phyloP scores from a whole-genome alignment of 2,113 vertebrate genomes.

The Pelodiscus sinensis region DNA sequence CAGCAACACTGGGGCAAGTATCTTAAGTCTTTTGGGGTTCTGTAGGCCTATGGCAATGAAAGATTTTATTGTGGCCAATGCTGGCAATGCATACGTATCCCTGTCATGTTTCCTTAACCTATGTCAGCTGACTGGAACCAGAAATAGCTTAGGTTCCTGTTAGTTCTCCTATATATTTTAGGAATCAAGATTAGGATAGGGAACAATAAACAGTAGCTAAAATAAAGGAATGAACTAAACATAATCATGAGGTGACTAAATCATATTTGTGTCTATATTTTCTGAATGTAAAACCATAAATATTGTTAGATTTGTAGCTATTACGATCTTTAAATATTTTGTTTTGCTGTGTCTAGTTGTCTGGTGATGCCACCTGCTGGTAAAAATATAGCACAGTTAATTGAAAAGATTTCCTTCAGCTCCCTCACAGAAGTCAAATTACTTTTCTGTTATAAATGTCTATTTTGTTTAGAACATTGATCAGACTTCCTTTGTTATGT shows the following conservation, averaged over 20 bases:
- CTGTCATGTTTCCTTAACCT: background rate
- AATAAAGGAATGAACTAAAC: background rate
- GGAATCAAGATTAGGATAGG: background rate
- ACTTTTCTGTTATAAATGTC: background rate
- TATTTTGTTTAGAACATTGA: accelerated
- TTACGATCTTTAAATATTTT: background rate
- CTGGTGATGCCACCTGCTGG: slow-evolving; percentile 70
- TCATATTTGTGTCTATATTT: background rate
- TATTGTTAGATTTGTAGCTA: accelerated
- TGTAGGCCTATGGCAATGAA: background rate
- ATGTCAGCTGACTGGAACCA: background rate
- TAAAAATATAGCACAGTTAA: background rate
- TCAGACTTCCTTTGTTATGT: background rate
- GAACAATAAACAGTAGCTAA: background rate
- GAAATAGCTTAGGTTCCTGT: background rate
- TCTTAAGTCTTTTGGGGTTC: background rate
- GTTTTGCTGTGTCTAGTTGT: background rate
- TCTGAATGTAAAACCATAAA: background rate
- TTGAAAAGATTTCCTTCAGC: background rate
- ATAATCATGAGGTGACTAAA: background rate
- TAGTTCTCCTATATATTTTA: background rate
- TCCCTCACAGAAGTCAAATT: accelerated
- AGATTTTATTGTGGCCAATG: background rate
- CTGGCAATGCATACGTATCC: background rate
- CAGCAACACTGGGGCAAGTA: background rate